A percentile compares a stretch with the other conserved stretches of the same genome.
Evolutionary conservation across 1,140 invertebrate species (phyloP).

Genomic region (Caligus rogercresseyi): DNA sequence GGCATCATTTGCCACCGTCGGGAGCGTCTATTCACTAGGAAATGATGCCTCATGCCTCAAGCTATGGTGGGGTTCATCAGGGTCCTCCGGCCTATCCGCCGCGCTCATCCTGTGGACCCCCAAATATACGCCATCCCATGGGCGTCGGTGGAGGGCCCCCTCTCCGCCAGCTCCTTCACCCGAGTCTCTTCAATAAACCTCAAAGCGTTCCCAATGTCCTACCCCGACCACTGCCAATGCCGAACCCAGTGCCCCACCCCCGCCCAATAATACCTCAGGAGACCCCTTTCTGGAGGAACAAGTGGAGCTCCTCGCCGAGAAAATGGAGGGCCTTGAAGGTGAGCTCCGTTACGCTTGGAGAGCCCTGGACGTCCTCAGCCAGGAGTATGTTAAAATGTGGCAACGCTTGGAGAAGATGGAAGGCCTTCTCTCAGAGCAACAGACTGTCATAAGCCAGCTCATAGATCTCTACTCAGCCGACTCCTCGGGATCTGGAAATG

Average conservation of each 20-base stretch:
- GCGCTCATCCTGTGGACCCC: no score
- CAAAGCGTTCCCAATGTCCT: neutral
- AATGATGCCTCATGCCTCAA: neutral
- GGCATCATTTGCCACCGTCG: neutral
- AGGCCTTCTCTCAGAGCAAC: slow-evolving; percentile 65
- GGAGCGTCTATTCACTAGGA: neutral
- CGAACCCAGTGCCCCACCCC: no score
- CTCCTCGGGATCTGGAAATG: slow-evolving; percentile 12
- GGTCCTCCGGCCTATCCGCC: neutral
- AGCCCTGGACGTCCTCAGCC: slow-evolving; percentile 66
- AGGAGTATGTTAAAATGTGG: slow-evolving; percentile 87
- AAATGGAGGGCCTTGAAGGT: slow-evolving; percentile 65
- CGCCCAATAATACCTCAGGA: neutral
- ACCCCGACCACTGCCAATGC: neutral
- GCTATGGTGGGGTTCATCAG: neutral
- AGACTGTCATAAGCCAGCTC: slow-evolving; percentile 70
- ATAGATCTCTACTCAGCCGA: slow-evolving; percentile 47
- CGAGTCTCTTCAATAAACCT: neutral
- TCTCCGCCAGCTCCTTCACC: neutral
- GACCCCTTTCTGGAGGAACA: slow-evolving; percentile 49
- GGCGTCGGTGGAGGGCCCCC: neutral
- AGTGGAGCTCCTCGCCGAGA: slow-evolving; percentile 67
- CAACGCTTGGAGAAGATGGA: slow-evolving; percentile 76
- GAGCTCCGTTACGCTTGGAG: slow-evolving; percentile 80
- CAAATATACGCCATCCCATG: neutral